Evolutionary conservation across 1,140 invertebrate genomes (phyloP).

Genomic region (Calephelis virginiensis): DNA sequence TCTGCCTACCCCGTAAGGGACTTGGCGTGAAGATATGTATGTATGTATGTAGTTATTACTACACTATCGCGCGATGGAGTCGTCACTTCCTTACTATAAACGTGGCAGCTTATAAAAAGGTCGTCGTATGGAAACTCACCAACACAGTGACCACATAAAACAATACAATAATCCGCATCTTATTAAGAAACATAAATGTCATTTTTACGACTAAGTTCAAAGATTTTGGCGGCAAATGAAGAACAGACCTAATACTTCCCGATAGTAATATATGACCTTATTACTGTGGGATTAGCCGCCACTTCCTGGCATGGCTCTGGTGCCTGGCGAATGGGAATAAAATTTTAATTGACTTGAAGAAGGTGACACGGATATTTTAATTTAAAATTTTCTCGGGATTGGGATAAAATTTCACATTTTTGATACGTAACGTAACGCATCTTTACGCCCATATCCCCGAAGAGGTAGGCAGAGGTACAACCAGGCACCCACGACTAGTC

Average conservation of each 20-base stretch:
- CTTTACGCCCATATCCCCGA: too few species aligned
- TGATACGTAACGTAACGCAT: too few species aligned
- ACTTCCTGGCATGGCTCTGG: constrained; percentile 1
- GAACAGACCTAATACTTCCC: constrained; percentile 14
- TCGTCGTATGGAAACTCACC: neutral
- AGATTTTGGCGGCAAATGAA: neutral
- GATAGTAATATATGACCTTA: constrained; percentile 8
- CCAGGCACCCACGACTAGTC: too few species aligned
- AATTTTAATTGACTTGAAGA: neutral
- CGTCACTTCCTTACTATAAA: neutral
- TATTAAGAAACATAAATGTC: constrained; percentile 1
- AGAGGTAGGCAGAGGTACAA: too few species aligned
- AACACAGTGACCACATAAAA: constrained; percentile 2
- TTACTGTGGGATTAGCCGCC: neutral
- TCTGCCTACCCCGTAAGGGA: too few species aligned
- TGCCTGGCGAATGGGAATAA: neutral
- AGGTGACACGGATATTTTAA: neutral
- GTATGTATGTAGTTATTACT: too few species aligned
- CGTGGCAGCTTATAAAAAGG: neutral
- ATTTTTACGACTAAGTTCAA: constrained; percentile 9
- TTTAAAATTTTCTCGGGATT: too few species aligned
- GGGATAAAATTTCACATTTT: too few species aligned
- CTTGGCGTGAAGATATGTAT: too few species aligned
- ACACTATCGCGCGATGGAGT: neutral
- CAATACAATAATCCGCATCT: neutral